Evolutionary conservation across 2,113 vertebrate genomes (phyloP), one percentile per base, ranked within the genome.

Genomic region (Myxocyprinus asiaticus): DNA sequence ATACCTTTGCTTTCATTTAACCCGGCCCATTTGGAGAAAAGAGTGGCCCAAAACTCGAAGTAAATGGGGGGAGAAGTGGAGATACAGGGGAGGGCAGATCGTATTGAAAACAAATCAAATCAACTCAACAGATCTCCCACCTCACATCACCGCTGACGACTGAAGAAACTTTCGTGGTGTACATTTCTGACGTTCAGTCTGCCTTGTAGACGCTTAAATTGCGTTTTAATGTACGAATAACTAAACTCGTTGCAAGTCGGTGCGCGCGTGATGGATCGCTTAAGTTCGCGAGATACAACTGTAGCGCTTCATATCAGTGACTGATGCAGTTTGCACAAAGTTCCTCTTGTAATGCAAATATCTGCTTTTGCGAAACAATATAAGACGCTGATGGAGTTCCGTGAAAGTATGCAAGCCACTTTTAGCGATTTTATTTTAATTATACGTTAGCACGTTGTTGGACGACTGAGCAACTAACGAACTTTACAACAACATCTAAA

Each of bases 71-170:
- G 71, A 86, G 58, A 70, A 81, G 44, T 78, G 63, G 74, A 51
- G 83, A 82, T 82, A 82, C 85, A 47, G 85, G 75, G 67, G 15
- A 59, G 75, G 67, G 84, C 82, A 86, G 85, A 86, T 81, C 82
- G 88, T 89, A 90, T 90, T 91, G 88, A 90, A 92, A 91, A 92
- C 89, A 92, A 91, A 90, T 89, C 89, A 92, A 91, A 90, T 89
- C 90, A 85, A 87, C 88, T 87, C 88, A 81, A 88, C 91, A 90
- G 85, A 92, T 89, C 89, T 81, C 48, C 87, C 88, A n/a, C 85
- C 83, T 33, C 22, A 86, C 88, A 67, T 86, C 84, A 81, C 85
- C 82, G 85, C 79, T 79, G 77, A 43, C 80, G 82, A 84, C 80
- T 80, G 75, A 69, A 77, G 50, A 70, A 80, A 83, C 50, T 76